Base-by-base conservation (phyloP, 2,888 invertebrate species). In the Patella depressa region DNA sequence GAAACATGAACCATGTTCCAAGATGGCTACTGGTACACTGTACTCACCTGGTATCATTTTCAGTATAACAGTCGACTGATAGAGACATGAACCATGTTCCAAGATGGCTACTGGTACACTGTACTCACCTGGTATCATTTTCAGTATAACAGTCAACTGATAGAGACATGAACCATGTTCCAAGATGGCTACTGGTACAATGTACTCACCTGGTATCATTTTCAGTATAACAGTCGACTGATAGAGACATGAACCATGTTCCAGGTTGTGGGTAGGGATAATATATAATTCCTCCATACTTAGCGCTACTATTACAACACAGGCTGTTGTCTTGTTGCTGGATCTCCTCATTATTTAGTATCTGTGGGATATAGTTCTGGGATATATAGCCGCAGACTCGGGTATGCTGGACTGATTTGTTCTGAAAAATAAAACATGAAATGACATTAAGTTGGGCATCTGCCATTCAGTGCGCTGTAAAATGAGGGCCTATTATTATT, bases 201-300 rank as follows among this genome's bases (percentile, higher is more conserved):
- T 29, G 29, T 45, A 45, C 72, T 72, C 11, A 65, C 65, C 65
- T 65, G 11, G 65, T 19, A 11, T 19, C 65, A 19, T 74, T 65
- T 15, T 5, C 65, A 59, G 19, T 72, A 73, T 88, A 90, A 84
- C 96, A 96, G 87, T 95, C 95, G 73, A 95, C 91, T 71, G 94
- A 93, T 82, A 96, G 92, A 1, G 95, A 94, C 34, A 96, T 90
- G 92, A 95, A 96, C 96, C 96, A 97, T 69, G 92, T 92, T 0
- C 96, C 97, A 59, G 95, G 94, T 86, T 96, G 96, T 0, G 97
- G 97, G 87, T 94, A 97, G 0, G 97, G 97, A 74, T 94, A 72
- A 34, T 78, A 71, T 29, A 83, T 75, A 77, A 77, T 75, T 19
- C 53, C 19, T n/a, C 72, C 70, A 34, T 69, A 57, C 34, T 70